Evolutionary conservation across 2,888 invertebrate species (phyloP).

Genomic region (Campoplex capitator): DNA sequence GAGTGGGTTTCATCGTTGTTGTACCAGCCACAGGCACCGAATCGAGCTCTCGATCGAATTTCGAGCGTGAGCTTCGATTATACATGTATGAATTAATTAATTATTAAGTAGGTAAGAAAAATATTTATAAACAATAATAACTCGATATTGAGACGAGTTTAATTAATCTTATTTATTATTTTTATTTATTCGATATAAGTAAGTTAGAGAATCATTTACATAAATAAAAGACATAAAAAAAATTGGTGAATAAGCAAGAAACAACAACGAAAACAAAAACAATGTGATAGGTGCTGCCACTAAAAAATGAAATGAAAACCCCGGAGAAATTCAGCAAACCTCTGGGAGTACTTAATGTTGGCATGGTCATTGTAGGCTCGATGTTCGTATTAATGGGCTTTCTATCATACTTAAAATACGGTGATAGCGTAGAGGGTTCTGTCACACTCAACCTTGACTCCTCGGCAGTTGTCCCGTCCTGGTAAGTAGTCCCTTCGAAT

Average conservation of each 20-base stretch:
- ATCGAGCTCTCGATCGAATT: background rate
- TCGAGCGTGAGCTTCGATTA: background rate
- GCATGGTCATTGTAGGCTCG: conserved; percentile 92
- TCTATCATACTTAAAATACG: conserved; percentile 95
- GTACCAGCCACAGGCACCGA: background rate
- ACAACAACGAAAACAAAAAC: conserved; percentile 62
- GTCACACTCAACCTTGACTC: conserved; percentile 94
- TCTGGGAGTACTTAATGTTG: conserved; percentile 94
- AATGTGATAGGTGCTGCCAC: conserved; percentile 91
- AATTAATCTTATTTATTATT: background rate
- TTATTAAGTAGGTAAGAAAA: background rate
- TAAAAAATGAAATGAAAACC: conserved; percentile 95
- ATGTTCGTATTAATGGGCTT: conserved; percentile 94
- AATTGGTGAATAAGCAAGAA: conserved; percentile 53
- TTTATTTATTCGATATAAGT: conserved; percentile 16
- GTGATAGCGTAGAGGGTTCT: conserved; percentile 92
- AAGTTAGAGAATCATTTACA: conserved; percentile 40
- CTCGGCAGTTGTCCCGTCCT: conserved; percentile 83
- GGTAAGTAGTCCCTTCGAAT: conserved; percentile 80
- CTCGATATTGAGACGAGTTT: background rate
- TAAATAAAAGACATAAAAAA: conserved; percentile 40
- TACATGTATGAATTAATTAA: background rate
- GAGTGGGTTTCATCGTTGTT: background rate
- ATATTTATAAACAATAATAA: background rate
- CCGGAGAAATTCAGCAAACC: conserved; percentile 92